Conservation (phyloP, 64 coral and sea anemone species). For the Dendrophyllia cribrosa region DNA sequence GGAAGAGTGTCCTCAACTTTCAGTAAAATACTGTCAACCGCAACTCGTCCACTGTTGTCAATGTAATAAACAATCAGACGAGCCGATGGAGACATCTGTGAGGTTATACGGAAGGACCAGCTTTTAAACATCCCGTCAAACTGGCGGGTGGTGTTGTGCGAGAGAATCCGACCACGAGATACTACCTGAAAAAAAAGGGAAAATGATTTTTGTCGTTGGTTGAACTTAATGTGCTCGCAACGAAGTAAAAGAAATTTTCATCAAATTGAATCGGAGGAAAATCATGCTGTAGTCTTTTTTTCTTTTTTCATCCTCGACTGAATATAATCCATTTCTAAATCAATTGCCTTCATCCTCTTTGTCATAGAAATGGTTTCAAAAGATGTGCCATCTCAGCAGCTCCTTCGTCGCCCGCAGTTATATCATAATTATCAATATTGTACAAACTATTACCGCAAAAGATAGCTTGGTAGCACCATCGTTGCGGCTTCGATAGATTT, state of each 20-base stretch:
- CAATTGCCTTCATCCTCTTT: not conserved
- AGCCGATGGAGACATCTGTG: constrained; percentile 87
- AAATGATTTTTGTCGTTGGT: not conserved
- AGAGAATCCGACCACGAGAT: constrained; percentile 74
- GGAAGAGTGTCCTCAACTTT: constrained; percentile 77
- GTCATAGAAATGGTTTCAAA: too few species aligned
- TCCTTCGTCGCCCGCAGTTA: too few species aligned
- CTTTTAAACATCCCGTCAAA: constrained; percentile 78
- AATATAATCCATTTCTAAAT: not conserved
- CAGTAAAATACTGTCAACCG: constrained; percentile 81
- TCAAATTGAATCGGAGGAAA: too few species aligned
- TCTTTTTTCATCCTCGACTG: not conserved
- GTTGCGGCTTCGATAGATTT: constrained; percentile 23
- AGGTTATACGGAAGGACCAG: constrained; percentile 69
- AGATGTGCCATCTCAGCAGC: too few species aligned
- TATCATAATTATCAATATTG: too few species aligned
- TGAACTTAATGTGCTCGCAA: too few species aligned
- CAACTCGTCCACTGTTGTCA: constrained; percentile 50
- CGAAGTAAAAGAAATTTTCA: too few species aligned
- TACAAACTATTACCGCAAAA: constrained; percentile 28
- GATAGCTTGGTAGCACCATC: not conserved
- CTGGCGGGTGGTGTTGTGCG: constrained; percentile 44
- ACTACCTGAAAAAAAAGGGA: constrained; percentile 61
- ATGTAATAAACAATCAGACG: constrained; percentile 82
- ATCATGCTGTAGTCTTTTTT: too few species aligned